Evolutionary conservation across 2,113 vertebrate genomes (phyloP).

Genomic region (Archocentrus centrarchus): DNA sequence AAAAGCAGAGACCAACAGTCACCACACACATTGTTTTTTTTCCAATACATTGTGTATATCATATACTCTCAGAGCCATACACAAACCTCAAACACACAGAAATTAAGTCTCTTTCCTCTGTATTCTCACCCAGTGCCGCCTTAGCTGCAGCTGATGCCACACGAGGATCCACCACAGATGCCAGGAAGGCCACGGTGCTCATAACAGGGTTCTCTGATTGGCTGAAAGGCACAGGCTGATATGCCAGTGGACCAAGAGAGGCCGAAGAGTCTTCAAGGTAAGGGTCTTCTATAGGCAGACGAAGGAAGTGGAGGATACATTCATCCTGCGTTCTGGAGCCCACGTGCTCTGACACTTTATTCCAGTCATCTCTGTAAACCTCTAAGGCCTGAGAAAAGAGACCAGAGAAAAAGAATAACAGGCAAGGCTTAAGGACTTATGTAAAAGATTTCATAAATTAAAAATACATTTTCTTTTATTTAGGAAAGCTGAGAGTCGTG

Average conservation of each 20-base stretch:
- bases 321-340: slow-evolving; percentile 97
- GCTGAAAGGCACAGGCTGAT: slow-evolving; percentile 96
- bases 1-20: slow-evolving; percentile 28
- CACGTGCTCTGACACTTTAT: slow-evolving; percentile 97
- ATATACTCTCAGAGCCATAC: not conserved
- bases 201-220: slow-evolving; percentile 98
- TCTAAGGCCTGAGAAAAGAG: slow-evolving; percentile 87
- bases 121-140: slow-evolving; percentile 88
- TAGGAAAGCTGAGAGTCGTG: not conserved
- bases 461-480: not conserved
- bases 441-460: not conserved
- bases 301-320: slow-evolving; percentile 95
- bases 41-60: not conserved
- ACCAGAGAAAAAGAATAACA: not conserved
- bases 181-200: slow-evolving; percentile 97
- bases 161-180: slow-evolving; percentile 94
- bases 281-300: slow-evolving; percentile 96
- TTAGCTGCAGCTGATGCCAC: slow-evolving; percentile 94
- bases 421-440: not conserved
- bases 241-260: slow-evolving; percentile 93
- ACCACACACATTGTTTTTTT: not conserved
- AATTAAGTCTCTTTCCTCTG: not conserved
- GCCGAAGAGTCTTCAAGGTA: slow-evolving; percentile 94
- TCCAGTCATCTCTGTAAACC: slow-evolving; percentile 99
- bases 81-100: not conserved